Conservation (phyloP, 2,797 vertebrate species). For the Euphonia xanthogaster region DNA sequence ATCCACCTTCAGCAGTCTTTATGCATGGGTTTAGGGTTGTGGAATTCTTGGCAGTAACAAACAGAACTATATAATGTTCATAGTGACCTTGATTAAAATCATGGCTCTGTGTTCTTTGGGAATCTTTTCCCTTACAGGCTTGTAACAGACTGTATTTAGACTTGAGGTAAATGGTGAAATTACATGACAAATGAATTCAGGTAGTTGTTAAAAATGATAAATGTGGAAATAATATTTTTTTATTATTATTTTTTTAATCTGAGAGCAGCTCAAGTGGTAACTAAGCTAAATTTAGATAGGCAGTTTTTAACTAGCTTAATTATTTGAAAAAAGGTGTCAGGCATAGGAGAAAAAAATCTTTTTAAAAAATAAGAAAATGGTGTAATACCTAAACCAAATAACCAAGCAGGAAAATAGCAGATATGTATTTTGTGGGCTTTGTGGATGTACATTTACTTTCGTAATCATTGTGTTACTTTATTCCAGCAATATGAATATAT, state of each 20-base stretch:
- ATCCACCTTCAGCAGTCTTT: neutral
- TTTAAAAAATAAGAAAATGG: neutral
- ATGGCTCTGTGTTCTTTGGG: neutral
- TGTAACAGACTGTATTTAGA: neutral
- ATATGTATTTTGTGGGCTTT: neutral
- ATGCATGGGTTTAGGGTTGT: neutral
- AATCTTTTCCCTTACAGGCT: neutral
- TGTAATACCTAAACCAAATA: neutral
- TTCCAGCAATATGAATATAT: neutral
- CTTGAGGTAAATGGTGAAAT: neutral
- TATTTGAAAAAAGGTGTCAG: neutral
- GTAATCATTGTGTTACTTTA: neutral
- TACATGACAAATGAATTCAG: neutral
- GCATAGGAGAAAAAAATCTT: neutral
- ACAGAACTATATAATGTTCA: accelerated
- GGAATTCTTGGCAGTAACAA: neutral
- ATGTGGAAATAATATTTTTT: neutral
- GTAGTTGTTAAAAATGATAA: neutral
- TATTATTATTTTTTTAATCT: neutral
- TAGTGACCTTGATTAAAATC: neutral
- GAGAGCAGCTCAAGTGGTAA: neutral
- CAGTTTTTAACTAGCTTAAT: neutral
- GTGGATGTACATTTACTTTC: neutral
- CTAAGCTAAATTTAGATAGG: neutral
- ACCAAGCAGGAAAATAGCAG: neutral